Base-by-base conservation (phyloP, 2,888 invertebrate species). In the Pogonocherus hispidulus region DNA sequence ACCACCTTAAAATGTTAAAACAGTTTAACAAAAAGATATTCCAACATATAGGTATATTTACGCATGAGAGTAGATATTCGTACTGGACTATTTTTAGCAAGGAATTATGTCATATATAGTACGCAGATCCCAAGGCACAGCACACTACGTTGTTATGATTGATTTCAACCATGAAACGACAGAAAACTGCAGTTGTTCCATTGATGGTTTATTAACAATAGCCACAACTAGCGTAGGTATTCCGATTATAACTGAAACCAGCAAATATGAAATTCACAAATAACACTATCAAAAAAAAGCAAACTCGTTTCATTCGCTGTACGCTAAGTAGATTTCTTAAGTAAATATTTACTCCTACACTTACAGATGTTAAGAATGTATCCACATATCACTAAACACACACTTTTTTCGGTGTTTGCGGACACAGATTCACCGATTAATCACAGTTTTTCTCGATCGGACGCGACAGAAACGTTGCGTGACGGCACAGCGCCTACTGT, bases 341-440 rank as follows among this genome's bases (percentile, higher is more conserved):
- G 11, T 19, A n/a, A 37, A 49, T 9, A 55, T 14, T 27, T 52
- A 20, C 32, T 37, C 35, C 37, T 14, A 55, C 59, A 62, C 62
- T 51, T 62, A 51, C 62, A 49, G 51, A 49, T 37, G 51, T 27
- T 6, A 49, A 35, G 51, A 51, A 32, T 19, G 16, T 20, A 51
- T 49, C n/a, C 55, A 55, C 55, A n/a, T 37, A 37, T 35, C 62
- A 35, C 62, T 22, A 9, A 19, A 35, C 20, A 27, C 62, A 14
- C 19, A 41, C 47, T 27, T 57, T 57, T 14, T 18, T 22, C 16
- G 1, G 11, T n/a, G 19, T 47, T 35, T 32, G 19, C 11, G 20
- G 19, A n/a, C 49, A 47, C 49, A 14, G 23, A 54, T 35, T 14
- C 62, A 35, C 49, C 9, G n/a, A 14, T 35, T 37, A 35, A 27